Percentiles rank a stretch among this genome's conserved stretches.
Conservation (phyloP, 1,140 invertebrate species). For the Gerris buenoi region DNA sequence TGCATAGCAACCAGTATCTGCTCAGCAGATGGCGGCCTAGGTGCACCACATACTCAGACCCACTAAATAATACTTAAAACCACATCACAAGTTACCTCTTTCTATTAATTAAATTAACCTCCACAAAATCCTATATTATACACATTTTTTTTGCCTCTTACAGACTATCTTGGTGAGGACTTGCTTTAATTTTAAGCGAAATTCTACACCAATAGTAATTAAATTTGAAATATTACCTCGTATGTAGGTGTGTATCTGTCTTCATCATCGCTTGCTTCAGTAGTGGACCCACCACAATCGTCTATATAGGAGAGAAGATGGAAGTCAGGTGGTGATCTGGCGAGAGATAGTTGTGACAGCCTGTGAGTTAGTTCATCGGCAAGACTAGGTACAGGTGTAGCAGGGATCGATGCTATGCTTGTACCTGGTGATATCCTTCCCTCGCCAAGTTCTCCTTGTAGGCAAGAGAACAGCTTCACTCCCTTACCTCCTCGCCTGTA, state of each 20-base stretch:
- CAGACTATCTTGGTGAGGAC: too few relatives aligned
- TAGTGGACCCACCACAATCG: conserved; percentile 6
- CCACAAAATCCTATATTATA: too few relatives aligned
- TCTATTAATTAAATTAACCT: too few relatives aligned
- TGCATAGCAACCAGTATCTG: too few relatives aligned
- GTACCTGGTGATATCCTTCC: neutral
- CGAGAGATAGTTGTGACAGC: neutral
- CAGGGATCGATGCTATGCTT: neutral
- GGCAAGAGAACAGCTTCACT: conserved; percentile 40
- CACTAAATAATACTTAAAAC: too few relatives aligned
- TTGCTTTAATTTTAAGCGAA: too few relatives aligned
- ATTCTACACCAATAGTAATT: too few relatives aligned
- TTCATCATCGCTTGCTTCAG: neutral
- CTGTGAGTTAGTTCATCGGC: neutral
- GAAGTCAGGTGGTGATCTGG: conserved; percentile 3
- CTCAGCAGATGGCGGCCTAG: too few relatives aligned
- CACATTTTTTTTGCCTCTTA: too few relatives aligned
- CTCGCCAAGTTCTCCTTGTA: conserved; percentile 35
- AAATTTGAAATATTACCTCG: too few relatives aligned
- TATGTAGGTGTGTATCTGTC: conserved; percentile 1
- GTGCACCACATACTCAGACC: too few relatives aligned
- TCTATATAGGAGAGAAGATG: conserved; percentile 15
- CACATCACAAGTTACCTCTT: too few relatives aligned
- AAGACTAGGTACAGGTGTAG: conserved; percentile 2
- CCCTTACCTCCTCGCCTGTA: conserved; percentile 24